Evolutionary conservation across 2,113 vertebrate genomes (phyloP).

Genomic region (Amphiprion ocellaris): DNA sequence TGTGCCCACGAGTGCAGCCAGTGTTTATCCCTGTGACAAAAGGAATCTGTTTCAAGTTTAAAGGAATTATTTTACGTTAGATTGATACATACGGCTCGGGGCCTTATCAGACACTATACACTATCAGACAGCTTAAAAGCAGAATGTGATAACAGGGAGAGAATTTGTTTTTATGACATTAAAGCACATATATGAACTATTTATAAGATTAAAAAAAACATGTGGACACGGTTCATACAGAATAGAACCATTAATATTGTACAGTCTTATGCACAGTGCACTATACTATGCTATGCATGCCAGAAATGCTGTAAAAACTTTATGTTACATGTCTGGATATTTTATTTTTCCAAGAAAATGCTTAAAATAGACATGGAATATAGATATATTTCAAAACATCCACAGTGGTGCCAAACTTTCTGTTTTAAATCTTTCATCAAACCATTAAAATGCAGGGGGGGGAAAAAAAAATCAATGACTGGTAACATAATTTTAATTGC

Average conservation of each 20-base stretch:
- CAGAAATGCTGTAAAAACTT: too few species aligned
- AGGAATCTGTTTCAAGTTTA: background rate
- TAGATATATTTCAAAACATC: too few species aligned
- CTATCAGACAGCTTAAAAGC: slow-evolving; percentile 4
- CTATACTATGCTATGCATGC: too few species aligned
- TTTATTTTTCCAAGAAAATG: too few species aligned
- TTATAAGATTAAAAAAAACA: background rate
- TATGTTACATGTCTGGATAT: too few species aligned
- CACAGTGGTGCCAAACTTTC: background rate
- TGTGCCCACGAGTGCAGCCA: background rate
- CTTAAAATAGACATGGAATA: too few species aligned
- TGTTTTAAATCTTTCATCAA: background rate
- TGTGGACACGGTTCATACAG: background rate
- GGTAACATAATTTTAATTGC: background rate
- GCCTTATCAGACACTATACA: background rate
- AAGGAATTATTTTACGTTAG: slow-evolving; percentile 8
- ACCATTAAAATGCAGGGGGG: background rate
- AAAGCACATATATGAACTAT: background rate
- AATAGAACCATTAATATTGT: background rate
- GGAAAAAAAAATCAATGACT: background rate
- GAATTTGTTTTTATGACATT: slow-evolving; percentile 2
- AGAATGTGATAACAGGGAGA: background rate
- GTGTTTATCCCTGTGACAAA: slow-evolving; percentile 16
- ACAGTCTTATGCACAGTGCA: too few species aligned
- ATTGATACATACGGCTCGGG: slow-evolving; percentile 22